Evolutionary conservation across 2,113 vertebrate species (phyloP).

Genomic region (Ia io): DNA sequence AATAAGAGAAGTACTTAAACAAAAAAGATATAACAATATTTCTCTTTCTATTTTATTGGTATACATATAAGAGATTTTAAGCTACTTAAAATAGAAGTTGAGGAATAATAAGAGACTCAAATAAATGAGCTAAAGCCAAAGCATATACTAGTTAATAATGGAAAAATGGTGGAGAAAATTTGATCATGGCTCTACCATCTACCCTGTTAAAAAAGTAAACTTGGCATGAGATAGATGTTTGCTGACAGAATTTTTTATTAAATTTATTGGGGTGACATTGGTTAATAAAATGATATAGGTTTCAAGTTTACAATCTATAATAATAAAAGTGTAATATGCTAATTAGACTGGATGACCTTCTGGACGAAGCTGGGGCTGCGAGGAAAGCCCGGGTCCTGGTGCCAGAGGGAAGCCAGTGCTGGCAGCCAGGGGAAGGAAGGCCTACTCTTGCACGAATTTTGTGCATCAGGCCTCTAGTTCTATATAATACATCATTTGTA

Average conservation of each 20-base stretch:
- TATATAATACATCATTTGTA: neutral
- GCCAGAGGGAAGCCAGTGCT: too few relatives aligned
- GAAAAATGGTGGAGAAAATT: neutral
- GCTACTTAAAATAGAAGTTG: neutral
- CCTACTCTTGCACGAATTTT: too few relatives aligned
- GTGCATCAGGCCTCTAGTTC: too few relatives aligned
- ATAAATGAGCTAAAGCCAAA: neutral
- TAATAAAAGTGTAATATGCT: too few relatives aligned
- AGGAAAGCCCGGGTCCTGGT: too few relatives aligned
- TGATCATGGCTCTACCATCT: neutral
- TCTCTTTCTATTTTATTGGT: neutral
- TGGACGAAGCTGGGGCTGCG: too few relatives aligned
- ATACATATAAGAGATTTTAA: neutral
- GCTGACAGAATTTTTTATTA: neutral
- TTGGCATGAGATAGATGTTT: neutral
- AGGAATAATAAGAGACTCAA: neutral
- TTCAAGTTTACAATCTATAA: neutral
- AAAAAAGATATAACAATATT: slow-evolving; percentile 8
- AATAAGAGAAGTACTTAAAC: neutral
- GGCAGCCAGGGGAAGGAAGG: too few relatives aligned
- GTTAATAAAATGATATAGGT: neutral
- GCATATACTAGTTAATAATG: neutral
- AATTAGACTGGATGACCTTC: too few relatives aligned
- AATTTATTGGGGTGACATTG: neutral
- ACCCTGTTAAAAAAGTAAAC: neutral